These are phyloP conservation scores for Sphecodes monilicornis DNA, from an alignment of 2,888 invertebrate species.

Conservation along the genomic window DNA sequence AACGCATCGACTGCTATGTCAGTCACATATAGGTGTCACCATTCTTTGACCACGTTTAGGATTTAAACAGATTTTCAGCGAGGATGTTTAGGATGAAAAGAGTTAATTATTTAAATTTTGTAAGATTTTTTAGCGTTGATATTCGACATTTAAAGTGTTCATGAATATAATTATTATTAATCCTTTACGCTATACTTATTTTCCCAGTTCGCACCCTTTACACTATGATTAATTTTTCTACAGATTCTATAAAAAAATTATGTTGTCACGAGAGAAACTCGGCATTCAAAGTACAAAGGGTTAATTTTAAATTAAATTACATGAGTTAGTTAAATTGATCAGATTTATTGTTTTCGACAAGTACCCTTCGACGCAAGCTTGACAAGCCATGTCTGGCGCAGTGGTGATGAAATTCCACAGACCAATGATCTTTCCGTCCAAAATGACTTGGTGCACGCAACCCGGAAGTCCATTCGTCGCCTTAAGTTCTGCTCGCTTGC, in stretches of 20 bases:
- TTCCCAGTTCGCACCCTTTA: too few species aligned
- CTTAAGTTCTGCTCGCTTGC: conserved; percentile 83
- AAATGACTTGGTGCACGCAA: conserved; percentile 92
- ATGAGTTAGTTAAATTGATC: not conserved
- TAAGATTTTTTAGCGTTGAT: too few species aligned
- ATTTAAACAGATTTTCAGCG: too few species aligned
- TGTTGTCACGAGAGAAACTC: not conserved
- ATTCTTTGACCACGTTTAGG: too few species aligned
- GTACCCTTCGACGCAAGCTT: conserved; percentile 91
- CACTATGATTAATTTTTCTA: too few species aligned
- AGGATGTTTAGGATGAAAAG: too few species aligned
- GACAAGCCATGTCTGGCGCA: conserved; percentile 88
- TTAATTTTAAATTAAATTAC: not conserved
- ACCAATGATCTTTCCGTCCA: conserved; percentile 92
- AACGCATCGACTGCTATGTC: too few species aligned
- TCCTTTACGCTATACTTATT: too few species aligned
- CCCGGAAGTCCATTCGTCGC: conserved; percentile 88
- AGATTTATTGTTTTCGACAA: not conserved
- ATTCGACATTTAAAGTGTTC: too few species aligned
- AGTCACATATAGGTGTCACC: too few species aligned
- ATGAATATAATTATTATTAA: too few species aligned
- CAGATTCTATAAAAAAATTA: not conserved
- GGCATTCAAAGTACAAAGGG: not conserved
- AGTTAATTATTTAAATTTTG: too few species aligned
- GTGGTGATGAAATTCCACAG: conserved; percentile 94